phyloP scores from a whole-genome alignment of 2,888 invertebrate species.

The Alcis repandata region DNA sequence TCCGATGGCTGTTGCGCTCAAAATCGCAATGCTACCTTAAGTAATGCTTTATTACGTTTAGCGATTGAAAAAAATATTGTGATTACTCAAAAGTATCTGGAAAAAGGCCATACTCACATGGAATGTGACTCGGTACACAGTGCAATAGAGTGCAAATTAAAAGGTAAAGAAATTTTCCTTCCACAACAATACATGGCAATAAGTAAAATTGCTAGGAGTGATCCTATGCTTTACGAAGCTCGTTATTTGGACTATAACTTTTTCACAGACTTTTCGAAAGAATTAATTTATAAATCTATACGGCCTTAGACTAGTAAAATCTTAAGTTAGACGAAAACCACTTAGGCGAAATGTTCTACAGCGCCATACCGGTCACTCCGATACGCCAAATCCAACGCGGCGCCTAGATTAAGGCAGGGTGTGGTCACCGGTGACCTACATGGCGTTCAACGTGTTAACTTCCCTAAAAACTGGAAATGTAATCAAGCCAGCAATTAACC shows the following conservation, averaged over 20 bases:
- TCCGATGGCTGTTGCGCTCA: slow-evolving; percentile 48
- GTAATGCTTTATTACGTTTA: slow-evolving; percentile 43
- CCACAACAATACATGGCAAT: no score
- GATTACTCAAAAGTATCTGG: no score
- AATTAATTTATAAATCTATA: no score
- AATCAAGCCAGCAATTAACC: no score
- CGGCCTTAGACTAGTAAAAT: slow-evolving; percentile 31
- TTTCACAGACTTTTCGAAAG: no score
- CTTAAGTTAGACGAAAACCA: slow-evolving; percentile 26
- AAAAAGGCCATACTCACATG: slow-evolving; percentile 43
- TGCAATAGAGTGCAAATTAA: slow-evolving; percentile 35
- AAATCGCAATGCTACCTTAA: slow-evolving; percentile 46
- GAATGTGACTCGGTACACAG: slow-evolving; percentile 41
- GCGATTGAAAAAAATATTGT: slow-evolving; percentile 45
- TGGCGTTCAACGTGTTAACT: slow-evolving; percentile 23
- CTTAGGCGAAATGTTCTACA: slow-evolving; percentile 31
- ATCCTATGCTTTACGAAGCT: no score
- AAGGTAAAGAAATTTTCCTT: slow-evolving; percentile 35
- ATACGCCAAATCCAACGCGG: slow-evolving; percentile 42
- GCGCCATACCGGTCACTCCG: slow-evolving; percentile 32
- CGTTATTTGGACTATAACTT: no score
- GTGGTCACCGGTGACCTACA: slow-evolving; percentile 43
- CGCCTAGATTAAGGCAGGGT: slow-evolving; percentile 47
- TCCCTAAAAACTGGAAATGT: no score
- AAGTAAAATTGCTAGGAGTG: no score